Conservation (phyloP, 2,797 vertebrate species). For the Sebastes diaconus region DNA sequence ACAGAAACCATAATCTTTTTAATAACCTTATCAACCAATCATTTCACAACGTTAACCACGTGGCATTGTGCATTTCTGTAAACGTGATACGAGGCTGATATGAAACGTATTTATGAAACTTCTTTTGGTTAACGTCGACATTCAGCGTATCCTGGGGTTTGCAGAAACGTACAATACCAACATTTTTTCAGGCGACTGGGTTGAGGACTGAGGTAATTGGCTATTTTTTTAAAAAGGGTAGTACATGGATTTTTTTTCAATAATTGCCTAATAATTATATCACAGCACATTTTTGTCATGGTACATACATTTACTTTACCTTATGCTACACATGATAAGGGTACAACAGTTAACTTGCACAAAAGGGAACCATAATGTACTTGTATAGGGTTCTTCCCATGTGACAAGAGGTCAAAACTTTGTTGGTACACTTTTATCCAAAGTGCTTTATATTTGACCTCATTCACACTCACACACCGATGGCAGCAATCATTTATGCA, state of each 20-base stretch:
- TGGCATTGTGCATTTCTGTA: too few relatives aligned
- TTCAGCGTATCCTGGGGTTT: too few relatives aligned
- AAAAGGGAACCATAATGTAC: not conserved
- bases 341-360: not conserved
- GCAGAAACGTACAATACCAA: too few relatives aligned
- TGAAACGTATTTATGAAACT: too few relatives aligned
- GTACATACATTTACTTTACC: not conserved
- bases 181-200: too few relatives aligned
- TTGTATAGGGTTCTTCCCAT: not conserved
- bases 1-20: too few relatives aligned
- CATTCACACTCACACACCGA: not conserved
- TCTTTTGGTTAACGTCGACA: too few relatives aligned
- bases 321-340: not conserved
- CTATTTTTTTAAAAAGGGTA: not conserved
- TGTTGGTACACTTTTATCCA: not conserved
- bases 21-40: too few relatives aligned
- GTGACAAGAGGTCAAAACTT: not conserved
- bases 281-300: not conserved
- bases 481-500: not conserved
- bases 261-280: not conserved
- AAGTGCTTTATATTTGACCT: not conserved
- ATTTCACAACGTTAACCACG: too few relatives aligned
- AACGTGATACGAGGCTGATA: too few relatives aligned
- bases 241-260: not conserved
- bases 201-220: too few relatives aligned